A percentile compares a stretch with the other conserved stretches of the same genome.
Conservation (phyloP, 2,113 vertebrate genomes). For the Muntiacus reevesi region DNA sequence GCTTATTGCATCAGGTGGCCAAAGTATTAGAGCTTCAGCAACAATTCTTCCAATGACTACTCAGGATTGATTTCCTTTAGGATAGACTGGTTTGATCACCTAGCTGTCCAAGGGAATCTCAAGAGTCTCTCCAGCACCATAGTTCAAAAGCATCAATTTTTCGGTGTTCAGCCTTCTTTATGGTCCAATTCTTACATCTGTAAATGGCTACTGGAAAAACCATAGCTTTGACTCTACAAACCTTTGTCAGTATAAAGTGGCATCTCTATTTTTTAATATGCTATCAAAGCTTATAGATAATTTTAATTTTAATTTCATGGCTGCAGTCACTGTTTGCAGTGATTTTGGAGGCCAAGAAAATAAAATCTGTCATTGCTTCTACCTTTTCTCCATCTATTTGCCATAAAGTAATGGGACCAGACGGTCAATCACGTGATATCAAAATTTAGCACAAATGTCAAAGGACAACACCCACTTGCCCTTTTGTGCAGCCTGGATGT, state of each 20-base stretch:
- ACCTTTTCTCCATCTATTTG: neutral
- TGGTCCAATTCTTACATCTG: rapidly evolving
- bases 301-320: neutral
- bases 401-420: neutral
- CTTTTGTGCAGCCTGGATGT: neutral
- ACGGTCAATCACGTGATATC: neutral
- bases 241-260: neutral
- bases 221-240: neutral
- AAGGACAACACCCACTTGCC: neutral
- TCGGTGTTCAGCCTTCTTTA: neutral
- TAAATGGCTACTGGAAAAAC: neutral
- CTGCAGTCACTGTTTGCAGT: neutral
- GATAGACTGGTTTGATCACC: neutral
- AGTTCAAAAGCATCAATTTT: neutral
- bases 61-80: neutral
- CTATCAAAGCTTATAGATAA: neutral
- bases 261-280: neutral
- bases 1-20: neutral
- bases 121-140: neutral
- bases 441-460: neutral
- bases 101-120: neutral
- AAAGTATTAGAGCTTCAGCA: neutral
- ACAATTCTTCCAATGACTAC: neutral
- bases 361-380: neutral
- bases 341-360: neutral